Evolutionary conservation across 2,888 invertebrate genomes (phyloP).

Genomic region (Microplitis deprimator): DNA sequence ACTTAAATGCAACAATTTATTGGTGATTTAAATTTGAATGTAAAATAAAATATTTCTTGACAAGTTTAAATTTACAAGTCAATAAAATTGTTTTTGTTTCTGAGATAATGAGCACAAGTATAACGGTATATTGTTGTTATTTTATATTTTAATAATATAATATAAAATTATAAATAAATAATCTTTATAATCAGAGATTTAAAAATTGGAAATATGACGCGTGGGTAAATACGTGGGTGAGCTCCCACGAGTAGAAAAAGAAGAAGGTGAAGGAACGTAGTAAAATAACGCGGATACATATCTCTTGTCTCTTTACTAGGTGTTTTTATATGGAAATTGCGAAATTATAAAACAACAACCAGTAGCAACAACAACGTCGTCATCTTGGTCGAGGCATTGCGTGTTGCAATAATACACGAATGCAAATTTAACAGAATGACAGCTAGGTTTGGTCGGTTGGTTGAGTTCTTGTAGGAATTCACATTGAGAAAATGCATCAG

Average conservation of each 20-base stretch:
- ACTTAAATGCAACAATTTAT: no score
- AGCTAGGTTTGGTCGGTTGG: no score
- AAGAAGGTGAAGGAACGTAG: constrained; percentile 32
- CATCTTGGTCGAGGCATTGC: background rate
- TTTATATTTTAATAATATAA: background rate
- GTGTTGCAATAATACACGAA: constrained; percentile 33
- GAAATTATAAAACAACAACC: constrained; percentile 24
- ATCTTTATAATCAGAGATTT: constrained; percentile 28
- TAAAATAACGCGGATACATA: constrained; percentile 32
- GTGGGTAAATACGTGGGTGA: constrained; percentile 47
- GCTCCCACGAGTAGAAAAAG: constrained; percentile 44
- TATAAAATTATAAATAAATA: background rate
- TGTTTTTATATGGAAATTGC: constrained; percentile 36
- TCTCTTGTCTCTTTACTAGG: constrained; percentile 12
- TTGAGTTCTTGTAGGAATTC: constrained; percentile 1
- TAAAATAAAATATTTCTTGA: no score
- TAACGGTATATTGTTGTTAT: constrained; percentile 24
- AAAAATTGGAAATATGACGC: constrained; percentile 33
- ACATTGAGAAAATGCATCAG: background rate
- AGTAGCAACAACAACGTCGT: constrained; percentile 23
- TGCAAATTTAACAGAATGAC: constrained; percentile 25
- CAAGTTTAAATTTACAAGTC: no score
- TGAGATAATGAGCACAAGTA: background rate
- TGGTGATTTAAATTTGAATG: no score
- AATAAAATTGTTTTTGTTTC: no score